Base-by-base conservation (phyloP, 2,888 invertebrate genomes). In the Euplexia lucipara region DNA sequence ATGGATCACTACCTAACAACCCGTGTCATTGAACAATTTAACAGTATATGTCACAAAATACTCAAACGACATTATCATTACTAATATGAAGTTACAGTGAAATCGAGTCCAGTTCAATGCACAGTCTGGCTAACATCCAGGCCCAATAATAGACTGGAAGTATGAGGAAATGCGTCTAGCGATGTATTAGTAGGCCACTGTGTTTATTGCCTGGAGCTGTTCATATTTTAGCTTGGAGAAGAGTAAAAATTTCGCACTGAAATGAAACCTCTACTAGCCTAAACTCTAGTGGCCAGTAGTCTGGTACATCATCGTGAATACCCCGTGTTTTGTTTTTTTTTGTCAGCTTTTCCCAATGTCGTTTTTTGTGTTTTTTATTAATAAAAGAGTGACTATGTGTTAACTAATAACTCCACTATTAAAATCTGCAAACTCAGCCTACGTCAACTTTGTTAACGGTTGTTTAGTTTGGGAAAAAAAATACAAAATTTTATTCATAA, bases 101-200 rank as follows among this genome's bases (percentile, higher is more conserved):
- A 70, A 85, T 74, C 62, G 42, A 80, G 73, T 51, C 47, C 61
- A 61, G 71, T 66, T 77, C 44, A 60, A 53, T 54, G 69, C 51
- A 56, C 71, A 34, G 59, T 63, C 86, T 90, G 91, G 89, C 90
- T 66, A 26, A 22, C 69, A 83, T 90, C 90, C 90, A 90, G 88
- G 47, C 69, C 75, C 81, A 79, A 84, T 85, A 85, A 89, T 89
- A 91, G 84, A 78, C 66, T 62, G 79, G 63, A 79, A 81, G 86
- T 87, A 91, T 88, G 90, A 91, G 91, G 91, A 91, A 91, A 83
- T 84, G 80, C 57, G 65, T 72, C 76, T 72, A 58, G 47, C 30
- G 45, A 66, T 54, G 51, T 72, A 71, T 54, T 57, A 60, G 54
- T 61, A 39, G 42, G 45, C 57, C 56, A 65, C 39, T 56, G 10